A percentile compares a stretch with the other conserved stretches of the same genome.
Conservation (phyloP, 2,113 vertebrate genomes). For the Dendrocopos noguchii region DNA sequence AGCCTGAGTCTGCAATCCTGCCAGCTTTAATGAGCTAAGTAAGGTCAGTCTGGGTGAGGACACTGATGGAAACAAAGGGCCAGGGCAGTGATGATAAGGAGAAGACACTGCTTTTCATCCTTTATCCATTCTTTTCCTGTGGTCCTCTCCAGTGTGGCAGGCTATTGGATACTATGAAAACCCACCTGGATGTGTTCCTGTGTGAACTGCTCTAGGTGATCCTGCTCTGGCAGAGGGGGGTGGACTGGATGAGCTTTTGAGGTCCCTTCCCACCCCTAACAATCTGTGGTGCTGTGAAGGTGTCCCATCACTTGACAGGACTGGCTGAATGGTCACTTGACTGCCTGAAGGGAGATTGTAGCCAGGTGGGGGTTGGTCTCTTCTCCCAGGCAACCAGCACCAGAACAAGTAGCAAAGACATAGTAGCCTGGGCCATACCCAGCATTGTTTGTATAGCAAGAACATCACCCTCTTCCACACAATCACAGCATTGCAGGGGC, state of each 20-base stretch:
- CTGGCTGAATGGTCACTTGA: no score
- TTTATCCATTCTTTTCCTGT: neutral
- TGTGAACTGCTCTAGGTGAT: no score
- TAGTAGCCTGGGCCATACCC: neutral
- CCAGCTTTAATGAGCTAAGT: neutral
- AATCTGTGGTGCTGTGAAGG: no score
- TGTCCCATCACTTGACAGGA: no score
- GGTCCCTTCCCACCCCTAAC: no score
- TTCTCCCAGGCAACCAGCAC: no score
- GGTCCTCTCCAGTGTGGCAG: neutral
- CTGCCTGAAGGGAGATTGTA: no score
- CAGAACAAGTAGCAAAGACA: neutral
- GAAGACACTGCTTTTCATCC: neutral
- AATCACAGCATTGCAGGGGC: no score
- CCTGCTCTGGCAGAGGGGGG: no score
- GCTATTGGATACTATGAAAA: neutral
- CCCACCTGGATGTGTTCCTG: no score
- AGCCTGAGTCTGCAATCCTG: neutral
- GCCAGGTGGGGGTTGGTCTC: no score
- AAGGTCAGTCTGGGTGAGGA: neutral
- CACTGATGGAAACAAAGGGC: neutral
- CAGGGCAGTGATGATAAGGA: neutral
- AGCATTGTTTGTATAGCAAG: neutral
- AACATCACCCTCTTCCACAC: neutral
- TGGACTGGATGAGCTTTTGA: no score